Evolutionary conservation across 2,797 vertebrate genomes (phyloP).

Genomic region (Onychomys leucogaster): DNA sequence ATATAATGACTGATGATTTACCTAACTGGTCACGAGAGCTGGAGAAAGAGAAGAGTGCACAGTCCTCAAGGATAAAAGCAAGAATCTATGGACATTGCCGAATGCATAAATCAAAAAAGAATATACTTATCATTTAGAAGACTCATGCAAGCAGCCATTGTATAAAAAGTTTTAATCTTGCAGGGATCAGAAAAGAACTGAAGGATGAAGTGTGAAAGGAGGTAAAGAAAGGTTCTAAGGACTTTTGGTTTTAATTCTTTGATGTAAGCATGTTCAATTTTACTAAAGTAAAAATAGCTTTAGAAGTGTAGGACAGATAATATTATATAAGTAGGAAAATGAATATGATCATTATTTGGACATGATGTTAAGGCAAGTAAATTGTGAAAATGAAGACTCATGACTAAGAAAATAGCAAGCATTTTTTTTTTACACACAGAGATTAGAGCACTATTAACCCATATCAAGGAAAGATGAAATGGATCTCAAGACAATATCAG

Average conservation of each 20-base stretch:
- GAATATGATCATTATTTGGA: not conserved
- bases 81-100: not conserved
- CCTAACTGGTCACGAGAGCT: not conserved
- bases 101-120: not conserved
- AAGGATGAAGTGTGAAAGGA: not conserved
- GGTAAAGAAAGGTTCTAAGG: not conserved
- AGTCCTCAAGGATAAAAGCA: constrained; percentile 10
- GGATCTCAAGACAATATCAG: not conserved
- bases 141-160: not conserved
- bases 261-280: not conserved
- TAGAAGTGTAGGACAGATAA: not conserved
- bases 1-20: not conserved
- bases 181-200: not conserved
- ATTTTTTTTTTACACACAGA: not conserved
- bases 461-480: not conserved
- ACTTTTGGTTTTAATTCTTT: not conserved
- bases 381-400: constrained; percentile 19
- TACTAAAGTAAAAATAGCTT: not conserved
- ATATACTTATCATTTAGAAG: not conserved
- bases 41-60: not conserved
- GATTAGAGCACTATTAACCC: not conserved
- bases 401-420: constrained; percentile 1
- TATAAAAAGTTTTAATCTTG: not conserved
- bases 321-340: not conserved
- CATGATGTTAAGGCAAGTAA: constrained; percentile 3